These are phyloP conservation scores for Lochmaea capreae DNA, from an alignment of 2,888 invertebrate species.

Conservation along the genomic window DNA sequence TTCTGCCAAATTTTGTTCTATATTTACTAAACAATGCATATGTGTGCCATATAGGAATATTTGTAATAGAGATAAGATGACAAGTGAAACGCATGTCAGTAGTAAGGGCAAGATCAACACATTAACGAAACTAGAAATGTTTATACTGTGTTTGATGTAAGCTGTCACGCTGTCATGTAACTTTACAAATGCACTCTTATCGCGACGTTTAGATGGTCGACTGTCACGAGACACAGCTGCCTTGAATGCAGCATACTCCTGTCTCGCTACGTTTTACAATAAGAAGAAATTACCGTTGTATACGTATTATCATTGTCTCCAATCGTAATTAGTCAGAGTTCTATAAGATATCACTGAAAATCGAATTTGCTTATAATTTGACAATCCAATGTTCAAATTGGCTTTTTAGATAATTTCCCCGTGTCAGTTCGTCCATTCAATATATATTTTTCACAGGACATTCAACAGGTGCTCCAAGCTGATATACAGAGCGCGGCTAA, in stretches of 20 bases:
- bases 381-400: too few species aligned
- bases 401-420: too few species aligned
- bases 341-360: neutral
- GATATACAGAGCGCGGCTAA: too few species aligned
- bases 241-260: constrained; percentile 24
- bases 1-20: neutral
- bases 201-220: constrained; percentile 56
- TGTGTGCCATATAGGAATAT: neutral
- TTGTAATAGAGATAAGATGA: constrained; percentile 20
- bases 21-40: neutral
- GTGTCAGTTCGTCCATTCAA: too few species aligned
- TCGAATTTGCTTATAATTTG: too few species aligned
- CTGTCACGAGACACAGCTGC: constrained; percentile 48
- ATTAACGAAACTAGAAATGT: constrained; percentile 57
- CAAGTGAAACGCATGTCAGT: constrained; percentile 24
- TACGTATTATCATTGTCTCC: neutral
- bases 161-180: constrained; percentile 60
- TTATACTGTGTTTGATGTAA: constrained; percentile 62
- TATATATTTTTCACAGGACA: too few species aligned
- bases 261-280: constrained; percentile 13
- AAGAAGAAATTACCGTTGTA: constrained; percentile 1
- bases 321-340: neutral
- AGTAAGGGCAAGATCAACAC: constrained; percentile 57
- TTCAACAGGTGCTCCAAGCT: too few species aligned
- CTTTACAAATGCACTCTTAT: constrained; percentile 54